Evolutionary conservation across 2,888 invertebrate genomes (phyloP).

Genomic region (Ichneumoninae sp.): DNA sequence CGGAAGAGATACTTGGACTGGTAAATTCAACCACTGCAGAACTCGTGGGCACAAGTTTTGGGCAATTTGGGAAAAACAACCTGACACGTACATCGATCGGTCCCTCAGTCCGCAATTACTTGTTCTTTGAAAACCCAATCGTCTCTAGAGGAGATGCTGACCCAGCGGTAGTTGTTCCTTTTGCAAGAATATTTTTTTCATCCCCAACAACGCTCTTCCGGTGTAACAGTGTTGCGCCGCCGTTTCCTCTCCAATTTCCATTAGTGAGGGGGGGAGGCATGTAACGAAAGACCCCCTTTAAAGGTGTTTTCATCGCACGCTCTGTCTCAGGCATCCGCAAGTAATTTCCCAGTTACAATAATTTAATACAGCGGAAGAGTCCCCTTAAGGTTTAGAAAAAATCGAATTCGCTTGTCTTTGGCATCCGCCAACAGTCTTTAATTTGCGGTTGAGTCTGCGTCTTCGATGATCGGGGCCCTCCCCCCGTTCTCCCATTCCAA

Average conservation of each 20-base stretch:
- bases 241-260: neutral
- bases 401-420: neutral
- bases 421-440: neutral
- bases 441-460: slow-evolving; percentile 4
- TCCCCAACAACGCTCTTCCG: neutral
- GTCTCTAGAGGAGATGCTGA: neutral
- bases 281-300: neutral
- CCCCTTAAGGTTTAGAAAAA: neutral
- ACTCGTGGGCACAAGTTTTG: too few species aligned
- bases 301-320: neutral
- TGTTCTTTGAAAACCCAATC: neutral
- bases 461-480: slow-evolving; percentile 34
- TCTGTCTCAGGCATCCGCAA: neutral
- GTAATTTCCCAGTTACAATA: neutral
- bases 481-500: slow-evolving; percentile 65
- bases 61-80: too few species aligned
- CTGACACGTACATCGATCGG: too few species aligned
- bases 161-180: neutral
- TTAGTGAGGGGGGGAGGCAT: neutral
- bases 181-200: neutral
- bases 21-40: too few species aligned
- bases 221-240: neutral
- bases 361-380: neutral
- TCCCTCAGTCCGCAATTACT: neutral
- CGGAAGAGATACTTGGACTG: neutral